Base-by-base conservation (phyloP, 2,888 invertebrate genomes). In the Tribolium freemani region DNA sequence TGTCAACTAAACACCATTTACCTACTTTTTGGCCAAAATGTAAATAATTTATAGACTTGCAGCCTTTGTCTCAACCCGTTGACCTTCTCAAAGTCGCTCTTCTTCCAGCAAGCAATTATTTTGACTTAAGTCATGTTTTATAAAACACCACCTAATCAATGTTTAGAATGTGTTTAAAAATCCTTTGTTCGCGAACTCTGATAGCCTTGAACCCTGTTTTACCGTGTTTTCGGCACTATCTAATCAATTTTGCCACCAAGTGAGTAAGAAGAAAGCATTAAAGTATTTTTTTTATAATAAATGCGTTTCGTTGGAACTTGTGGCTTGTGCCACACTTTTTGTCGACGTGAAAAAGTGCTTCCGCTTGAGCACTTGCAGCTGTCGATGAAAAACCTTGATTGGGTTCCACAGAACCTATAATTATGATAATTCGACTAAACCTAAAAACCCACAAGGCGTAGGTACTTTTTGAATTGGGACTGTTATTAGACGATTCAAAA, bases 211-310 rank as follows among this genome's bases (percentile, higher is more conserved):
- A 66, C 66, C 54, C 46, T 11, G 66, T 38, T 63, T 63, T 51
- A 10, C 30, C 20, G 51, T 54, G 26, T 66, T 63, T 66, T 66
- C 46, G 9, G 54, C 54, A 51, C 54, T 26, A 66, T 66, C 66
- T 66, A 66, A 66, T 66, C 66, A 54, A 64, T 66, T 66, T 66
- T 66, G 20, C 54, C 54, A 53, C 51, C 53, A 30, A n/a, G n/a
- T n/a, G n/a, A n/a, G n/a, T n/a, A n/a, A n/a, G 13, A 58, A 57
- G 44, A 45, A 58, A 21, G 21, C 58, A 58, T 16, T 38, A 44
- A 44, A 57, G 57, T 38, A 5, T 38, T 38, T 5, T 38, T 48
- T 48, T 48, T 48, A 8, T 11, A 10, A n/a, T 10, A 45, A 11
- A 45, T 11, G 10, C 45, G 11, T 10, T n/a, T 48, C 16, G 3